Percentiles rank a stretch among this genome's conserved stretches.
phyloP scores from a whole-genome alignment of 2,888 invertebrate species.

The Drosophila barbarae region DNA sequence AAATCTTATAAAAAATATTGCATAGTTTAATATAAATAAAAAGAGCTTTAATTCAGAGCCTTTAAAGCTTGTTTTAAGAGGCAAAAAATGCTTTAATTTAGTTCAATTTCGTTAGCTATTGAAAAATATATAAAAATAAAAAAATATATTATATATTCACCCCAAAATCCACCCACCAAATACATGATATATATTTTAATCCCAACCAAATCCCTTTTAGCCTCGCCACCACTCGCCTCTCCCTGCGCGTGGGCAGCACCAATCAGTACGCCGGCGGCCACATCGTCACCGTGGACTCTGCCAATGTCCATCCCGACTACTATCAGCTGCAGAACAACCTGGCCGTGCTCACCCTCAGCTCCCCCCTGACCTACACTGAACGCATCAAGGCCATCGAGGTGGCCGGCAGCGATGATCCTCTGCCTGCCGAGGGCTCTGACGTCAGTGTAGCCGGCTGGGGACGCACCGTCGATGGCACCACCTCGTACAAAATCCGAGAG shows the following conservation, averaged over 20 bases:
- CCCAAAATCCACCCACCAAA: background rate
- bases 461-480: slow-evolving; percentile 45
- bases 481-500: slow-evolving; percentile 66
- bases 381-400: slow-evolving; percentile 66
- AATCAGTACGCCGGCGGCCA: slow-evolving; percentile 76
- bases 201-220: slow-evolving; percentile 1
- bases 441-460: slow-evolving; percentile 78
- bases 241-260: slow-evolving; percentile 77
- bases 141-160: background rate
- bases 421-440: slow-evolving; percentile 53
- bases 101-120: background rate
- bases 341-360: slow-evolving; percentile 69
- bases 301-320: slow-evolving; percentile 66
- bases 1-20: too few relatives aligned
- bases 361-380: slow-evolving; percentile 51
- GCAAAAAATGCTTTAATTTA: background rate
- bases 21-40: too few relatives aligned
- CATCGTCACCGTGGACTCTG: slow-evolving; percentile 52
- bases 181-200: background rate
- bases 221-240: slow-evolving; percentile 48
- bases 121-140: too few relatives aligned
- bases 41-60: too few relatives aligned
- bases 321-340: slow-evolving; percentile 65
- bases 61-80: background rate
- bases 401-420: slow-evolving; percentile 24